Evolutionary conservation across 1,140 invertebrate genomes (phyloP), one percentile per base, ranked within the genome.

Genomic region (Drosophila ohnishii): DNA sequence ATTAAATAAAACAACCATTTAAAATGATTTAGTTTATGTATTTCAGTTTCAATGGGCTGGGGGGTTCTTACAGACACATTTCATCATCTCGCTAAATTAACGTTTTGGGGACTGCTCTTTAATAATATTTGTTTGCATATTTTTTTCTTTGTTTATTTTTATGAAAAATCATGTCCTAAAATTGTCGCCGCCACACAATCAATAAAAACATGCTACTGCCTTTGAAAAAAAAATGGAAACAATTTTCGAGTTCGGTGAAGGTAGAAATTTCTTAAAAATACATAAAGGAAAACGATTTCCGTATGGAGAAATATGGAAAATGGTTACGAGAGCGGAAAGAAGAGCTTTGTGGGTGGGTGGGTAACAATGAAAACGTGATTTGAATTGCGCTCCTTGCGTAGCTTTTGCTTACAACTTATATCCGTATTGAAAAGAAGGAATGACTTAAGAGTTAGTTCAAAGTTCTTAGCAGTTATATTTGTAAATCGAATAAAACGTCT

Each of bases 361-460:
- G 51, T 65, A 75, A 75, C 72, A 75, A 75, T 75, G 61, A 57
- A 64, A 62, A 44, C 30, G 39, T 34, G 70, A 19, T 30, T 56
- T 50, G 39, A 34, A 45, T 67, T 48, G 35, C 13, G 16, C 19
- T 62, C 69, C 40, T 30, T 65, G 69, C 10, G 47, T 72, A 66
- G 50, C 53, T 73, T 64, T 83, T 67, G 80, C 82, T 87, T 71
- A 55, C n/a, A 88, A 80, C 56, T 74, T 76, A 78, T 76, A 75
- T 81, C 65, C 67, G 44, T 78, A 64, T 72, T 50, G 63, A 75
- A 55, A 83, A 86, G 66, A 80, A 87, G 83, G 83, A 87, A 87
- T 87, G 83, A 87, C 83, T 87, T 87, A 87, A 88, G 79, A 86
- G 84, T 83, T 86, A 87, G 83, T 83, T 87, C 71, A 80, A 87